Conservation (phyloP, 2,113 vertebrate genomes). For the Artemisiospiza belli region DNA sequence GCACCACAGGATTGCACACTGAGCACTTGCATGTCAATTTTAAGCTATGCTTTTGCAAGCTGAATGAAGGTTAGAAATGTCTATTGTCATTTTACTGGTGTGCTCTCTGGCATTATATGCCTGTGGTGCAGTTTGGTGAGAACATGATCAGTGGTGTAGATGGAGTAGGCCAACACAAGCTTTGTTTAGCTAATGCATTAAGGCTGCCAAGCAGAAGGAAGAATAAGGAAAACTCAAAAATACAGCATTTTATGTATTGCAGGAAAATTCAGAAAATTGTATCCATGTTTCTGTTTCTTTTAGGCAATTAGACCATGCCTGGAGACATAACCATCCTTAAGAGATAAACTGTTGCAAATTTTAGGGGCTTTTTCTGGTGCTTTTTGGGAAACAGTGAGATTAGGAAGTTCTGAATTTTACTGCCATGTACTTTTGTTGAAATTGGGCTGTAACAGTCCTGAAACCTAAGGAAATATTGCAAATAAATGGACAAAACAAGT, state of each 20-base stretch:
- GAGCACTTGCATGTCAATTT: not conserved
- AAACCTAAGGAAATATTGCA: not conserved
- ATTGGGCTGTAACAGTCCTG: not conserved
- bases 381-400: not conserved
- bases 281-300: not conserved
- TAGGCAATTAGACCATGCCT: not conserved
- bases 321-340: not conserved
- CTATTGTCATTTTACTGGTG: fast-evolving
- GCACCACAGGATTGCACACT: not conserved
- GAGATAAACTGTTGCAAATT: not conserved
- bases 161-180: not conserved
- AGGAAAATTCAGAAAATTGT: not conserved
- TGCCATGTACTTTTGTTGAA: not conserved
- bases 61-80: not conserved
- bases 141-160: not conserved
- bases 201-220: not conserved
- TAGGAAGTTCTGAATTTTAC: not conserved
- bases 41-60: not conserved
- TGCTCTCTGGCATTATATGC: not conserved
- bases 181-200: not conserved
- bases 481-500: not conserved
- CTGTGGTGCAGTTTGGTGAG: not conserved
- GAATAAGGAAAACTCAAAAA: not conserved
- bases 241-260: not conserved
- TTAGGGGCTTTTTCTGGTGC: not conserved